Percentiles rank a stretch among this genome's conserved stretches.
phyloP scores from a whole-genome alignment of 2,113 vertebrate genomes.

The Empidonax traillii region DNA sequence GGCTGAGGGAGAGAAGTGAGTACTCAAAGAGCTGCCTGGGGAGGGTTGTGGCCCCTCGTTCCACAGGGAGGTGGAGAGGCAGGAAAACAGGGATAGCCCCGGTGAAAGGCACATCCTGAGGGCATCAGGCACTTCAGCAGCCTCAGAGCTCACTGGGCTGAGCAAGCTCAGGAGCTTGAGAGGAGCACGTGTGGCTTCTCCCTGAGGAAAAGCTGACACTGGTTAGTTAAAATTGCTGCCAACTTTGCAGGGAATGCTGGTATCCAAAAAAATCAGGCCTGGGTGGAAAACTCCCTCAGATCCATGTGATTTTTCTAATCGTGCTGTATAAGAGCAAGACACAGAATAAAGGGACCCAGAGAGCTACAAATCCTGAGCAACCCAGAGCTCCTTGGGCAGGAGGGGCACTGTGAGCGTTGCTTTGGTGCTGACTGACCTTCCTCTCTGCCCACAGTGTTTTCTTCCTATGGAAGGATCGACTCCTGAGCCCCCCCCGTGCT shows the following conservation, averaged over 20 bases:
- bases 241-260: background rate
- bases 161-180: background rate
- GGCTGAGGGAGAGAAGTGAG: constrained; percentile 84
- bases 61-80: background rate
- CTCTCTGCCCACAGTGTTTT: constrained; percentile 75
- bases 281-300: background rate
- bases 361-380: background rate
- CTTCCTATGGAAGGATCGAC: constrained; percentile 73
- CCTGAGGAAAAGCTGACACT: background rate
- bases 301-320: rapidly evolving
- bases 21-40: background rate
- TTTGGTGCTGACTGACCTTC: background rate
- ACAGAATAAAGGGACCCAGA: background rate
- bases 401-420: background rate
- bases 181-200: background rate
- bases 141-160: background rate
- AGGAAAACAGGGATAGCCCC: background rate
- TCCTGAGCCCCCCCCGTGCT: constrained; percentile 7
- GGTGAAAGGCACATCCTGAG: background rate
- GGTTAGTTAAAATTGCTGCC: background rate
- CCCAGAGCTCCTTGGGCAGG: background rate
- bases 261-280: background rate
- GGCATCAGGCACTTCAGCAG: background rate
- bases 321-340: rapidly evolving
- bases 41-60: background rate